Percentiles rank a stretch among this genome's conserved stretches.
Conservation (phyloP, 1,140 invertebrate species). For the Zeugodacus cucurbitae region DNA sequence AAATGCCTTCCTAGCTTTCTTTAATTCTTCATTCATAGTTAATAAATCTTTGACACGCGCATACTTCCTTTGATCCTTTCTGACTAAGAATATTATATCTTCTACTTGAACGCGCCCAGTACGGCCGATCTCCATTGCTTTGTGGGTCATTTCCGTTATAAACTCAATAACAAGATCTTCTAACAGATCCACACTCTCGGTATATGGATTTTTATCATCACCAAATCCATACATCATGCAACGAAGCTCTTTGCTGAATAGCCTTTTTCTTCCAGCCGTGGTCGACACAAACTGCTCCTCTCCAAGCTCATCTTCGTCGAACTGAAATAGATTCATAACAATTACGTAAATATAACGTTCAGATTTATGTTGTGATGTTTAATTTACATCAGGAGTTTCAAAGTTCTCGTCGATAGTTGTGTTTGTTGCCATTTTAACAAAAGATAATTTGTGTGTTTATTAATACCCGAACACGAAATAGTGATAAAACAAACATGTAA, state of each 20-base stretch:
- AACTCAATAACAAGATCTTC: conserved; percentile 99
- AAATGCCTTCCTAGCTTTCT: conserved; percentile 98
- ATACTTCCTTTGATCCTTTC: conserved; percentile 96
- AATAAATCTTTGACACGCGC: conserved; percentile 97
- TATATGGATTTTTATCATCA: conserved; percentile 99
- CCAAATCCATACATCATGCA: conserved; percentile 99
- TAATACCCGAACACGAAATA: too few relatives aligned
- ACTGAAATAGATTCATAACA: conserved; percentile 53
- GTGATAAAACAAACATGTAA: too few relatives aligned
- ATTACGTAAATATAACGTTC: neutral
- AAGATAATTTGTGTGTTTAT: too few relatives aligned
- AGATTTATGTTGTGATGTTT: neutral
- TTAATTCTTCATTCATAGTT: conserved; percentile 99
- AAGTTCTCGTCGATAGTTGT: conserved; percentile 54
- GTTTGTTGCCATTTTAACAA: conserved; percentile 51
- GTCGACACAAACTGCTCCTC: conserved; percentile 74
- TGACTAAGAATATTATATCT: conserved; percentile 98
- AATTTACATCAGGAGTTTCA: conserved; percentile 55
- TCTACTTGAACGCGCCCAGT: conserved; percentile 96
- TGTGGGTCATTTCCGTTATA: conserved; percentile 93
- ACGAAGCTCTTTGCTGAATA: conserved; percentile 91
- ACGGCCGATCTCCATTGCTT: conserved; percentile 97
- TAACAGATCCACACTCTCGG: conserved; percentile 96
- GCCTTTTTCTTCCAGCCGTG: conserved; percentile 79
- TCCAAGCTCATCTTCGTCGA: conserved; percentile 74